Percentiles rank a stretch among this genome's conserved stretches.
Conservation (phyloP, 2,113 vertebrate species). For the Paramisgurnus dabryanus region DNA sequence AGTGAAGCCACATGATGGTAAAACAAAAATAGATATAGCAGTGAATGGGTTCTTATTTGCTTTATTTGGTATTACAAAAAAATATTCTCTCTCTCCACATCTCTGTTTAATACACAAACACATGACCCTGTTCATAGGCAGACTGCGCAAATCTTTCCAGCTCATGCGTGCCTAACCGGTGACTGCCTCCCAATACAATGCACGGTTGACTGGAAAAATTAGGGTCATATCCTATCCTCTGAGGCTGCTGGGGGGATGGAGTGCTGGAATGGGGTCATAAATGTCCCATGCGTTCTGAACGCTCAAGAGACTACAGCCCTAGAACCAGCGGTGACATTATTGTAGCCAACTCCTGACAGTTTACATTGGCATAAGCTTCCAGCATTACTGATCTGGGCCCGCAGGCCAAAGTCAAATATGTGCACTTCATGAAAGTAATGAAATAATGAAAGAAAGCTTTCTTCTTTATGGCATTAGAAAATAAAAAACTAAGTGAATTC, state of each 20-base stretch:
- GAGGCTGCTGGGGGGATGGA: conserved; percentile 25
- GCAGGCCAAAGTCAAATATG: conserved; percentile 29
- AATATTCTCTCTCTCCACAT: background rate
- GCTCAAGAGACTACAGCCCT: conserved; percentile 22
- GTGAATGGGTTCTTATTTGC: background rate
- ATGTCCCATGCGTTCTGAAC: background rate
- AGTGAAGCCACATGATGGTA: background rate
- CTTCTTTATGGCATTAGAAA: too few relatives aligned
- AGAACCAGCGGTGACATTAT: conserved; percentile 52
- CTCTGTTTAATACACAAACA: background rate
- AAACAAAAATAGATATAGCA: background rate
- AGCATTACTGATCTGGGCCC: conserved; percentile 5
- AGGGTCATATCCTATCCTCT: conserved; percentile 33
- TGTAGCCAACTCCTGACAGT: conserved; percentile 26
- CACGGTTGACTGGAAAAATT: conserved; percentile 37
- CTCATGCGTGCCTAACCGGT: background rate
- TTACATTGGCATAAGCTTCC: conserved; percentile 15
- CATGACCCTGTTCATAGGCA: background rate
- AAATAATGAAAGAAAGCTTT: background rate
- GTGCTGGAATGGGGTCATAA: conserved; percentile 15
- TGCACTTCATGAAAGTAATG: conserved; percentile 3
- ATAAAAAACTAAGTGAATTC: too few relatives aligned
- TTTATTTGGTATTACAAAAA: too few relatives aligned
- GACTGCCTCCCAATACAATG: conserved; percentile 36
- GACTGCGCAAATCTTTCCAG: background rate